A percentile compares a stretch with the other conserved stretches of the same genome.
These are phyloP conservation scores for Rallus limicola DNA, from an alignment of 2,113 vertebrate species.

Conservation along the genomic window DNA sequence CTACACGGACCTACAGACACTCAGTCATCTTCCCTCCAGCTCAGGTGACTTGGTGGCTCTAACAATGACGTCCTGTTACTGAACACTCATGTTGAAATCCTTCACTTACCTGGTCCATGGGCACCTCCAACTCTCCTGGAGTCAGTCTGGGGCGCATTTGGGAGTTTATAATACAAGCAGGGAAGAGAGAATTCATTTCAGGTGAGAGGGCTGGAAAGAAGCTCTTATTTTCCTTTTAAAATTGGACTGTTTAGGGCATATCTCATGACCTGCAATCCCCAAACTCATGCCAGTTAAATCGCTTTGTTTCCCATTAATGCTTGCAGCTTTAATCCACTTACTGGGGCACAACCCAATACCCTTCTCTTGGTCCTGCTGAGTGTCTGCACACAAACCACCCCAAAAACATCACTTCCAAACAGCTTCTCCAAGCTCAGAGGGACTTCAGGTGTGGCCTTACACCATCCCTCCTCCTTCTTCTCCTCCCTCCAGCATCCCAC, in stretches of 20 bases:
- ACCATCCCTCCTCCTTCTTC: neutral
- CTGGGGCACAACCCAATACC: neutral
- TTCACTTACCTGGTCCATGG: neutral
- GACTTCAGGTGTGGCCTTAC: neutral
- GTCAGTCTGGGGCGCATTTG: neutral
- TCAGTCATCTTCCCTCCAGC: neutral
- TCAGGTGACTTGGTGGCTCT: neutral
- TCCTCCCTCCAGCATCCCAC: neutral
- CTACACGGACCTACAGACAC: neutral
- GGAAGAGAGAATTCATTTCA: neutral
- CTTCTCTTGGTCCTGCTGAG: neutral
- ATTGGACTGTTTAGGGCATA: neutral
- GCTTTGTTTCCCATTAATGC: neutral
- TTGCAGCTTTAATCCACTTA: neutral
- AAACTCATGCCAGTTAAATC: neutral
- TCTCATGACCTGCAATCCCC: neutral
- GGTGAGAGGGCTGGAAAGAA: neutral
- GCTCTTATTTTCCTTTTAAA: neutral
- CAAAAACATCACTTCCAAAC: neutral
- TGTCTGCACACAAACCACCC: accelerated
- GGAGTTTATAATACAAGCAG: neutral
- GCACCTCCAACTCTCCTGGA: neutral
- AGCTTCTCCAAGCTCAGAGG: neutral
- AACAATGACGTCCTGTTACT: neutral
- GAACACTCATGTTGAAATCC: neutral